These are phyloP conservation scores for Vanessa tameamea DNA, from an alignment of 1,140 invertebrate genomes.

Conservation along the genomic window DNA sequence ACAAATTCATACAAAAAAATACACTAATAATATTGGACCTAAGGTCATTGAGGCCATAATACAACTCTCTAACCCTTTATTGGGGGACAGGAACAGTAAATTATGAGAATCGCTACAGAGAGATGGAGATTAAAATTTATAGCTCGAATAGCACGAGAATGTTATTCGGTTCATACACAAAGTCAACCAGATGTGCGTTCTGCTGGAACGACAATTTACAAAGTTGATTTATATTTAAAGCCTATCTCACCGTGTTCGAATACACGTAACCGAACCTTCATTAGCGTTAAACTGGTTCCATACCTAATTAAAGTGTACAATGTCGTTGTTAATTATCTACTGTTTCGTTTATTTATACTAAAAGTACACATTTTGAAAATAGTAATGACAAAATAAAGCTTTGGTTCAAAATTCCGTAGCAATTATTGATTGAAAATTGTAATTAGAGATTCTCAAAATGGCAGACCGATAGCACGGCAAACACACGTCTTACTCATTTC, in stretches of 20 bases:
- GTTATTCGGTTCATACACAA: constrained; percentile 28
- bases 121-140: neutral
- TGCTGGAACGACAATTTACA: constrained; percentile 10
- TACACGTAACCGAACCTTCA: neutral
- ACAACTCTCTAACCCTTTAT: neutral
- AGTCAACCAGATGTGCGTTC: constrained; percentile 17
- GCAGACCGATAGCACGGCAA: neutral
- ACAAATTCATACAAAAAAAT: no score
- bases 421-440: neutral
- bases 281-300: neutral
- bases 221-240: constrained; percentile 16
- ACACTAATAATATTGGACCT: no score
- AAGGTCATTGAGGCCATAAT: neutral
- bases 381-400: neutral
- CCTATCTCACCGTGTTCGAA: neutral
- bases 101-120: constrained; percentile 1
- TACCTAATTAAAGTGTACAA: neutral
- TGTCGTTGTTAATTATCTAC: neutral
- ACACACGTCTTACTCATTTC: constrained; percentile 5
- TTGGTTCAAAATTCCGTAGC: neutral
- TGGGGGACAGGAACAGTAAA: neutral
- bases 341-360: neutral
- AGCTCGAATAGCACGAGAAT: constrained; percentile 21
- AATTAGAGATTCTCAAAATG: constrained; percentile 1
- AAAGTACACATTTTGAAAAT: neutral